Conservation (phyloP, 2,888 invertebrate genomes). For the Nebria brevicollis region DNA sequence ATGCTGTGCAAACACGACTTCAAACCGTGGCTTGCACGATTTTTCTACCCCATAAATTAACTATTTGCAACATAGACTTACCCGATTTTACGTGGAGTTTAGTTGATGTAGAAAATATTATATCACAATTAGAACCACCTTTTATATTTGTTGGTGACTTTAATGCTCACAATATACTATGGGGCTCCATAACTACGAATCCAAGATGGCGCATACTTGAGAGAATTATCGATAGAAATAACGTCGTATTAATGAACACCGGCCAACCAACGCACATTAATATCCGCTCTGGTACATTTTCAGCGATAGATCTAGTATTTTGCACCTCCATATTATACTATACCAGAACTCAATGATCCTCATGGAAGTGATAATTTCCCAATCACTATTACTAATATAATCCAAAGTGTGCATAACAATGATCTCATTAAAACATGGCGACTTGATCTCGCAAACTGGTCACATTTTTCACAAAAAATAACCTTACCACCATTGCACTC, state of each 20-base stretch:
- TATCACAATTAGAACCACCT: neutral
- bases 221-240: conserved; percentile 29
- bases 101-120: neutral
- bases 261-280: conserved; percentile 48
- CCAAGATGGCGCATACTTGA: conserved; percentile 47
- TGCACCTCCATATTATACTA: neutral
- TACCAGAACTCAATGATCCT: neutral
- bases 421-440: no score
- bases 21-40: neutral
- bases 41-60: neutral
- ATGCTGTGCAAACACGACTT: neutral
- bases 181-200: conserved; percentile 48
- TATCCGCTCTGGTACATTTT: conserved; percentile 19
- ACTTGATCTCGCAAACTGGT: no score
- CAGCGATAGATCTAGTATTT: conserved; percentile 46
- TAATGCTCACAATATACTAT: conserved; percentile 48
- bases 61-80: conserved; percentile 1
- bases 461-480: no score
- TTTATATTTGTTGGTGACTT: conserved; percentile 44
- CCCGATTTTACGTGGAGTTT: neutral
- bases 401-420: no score
- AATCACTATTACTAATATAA: neutral
- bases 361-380: neutral
- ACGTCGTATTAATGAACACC: conserved; percentile 23
- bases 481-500: no score